phyloP scores from a whole-genome alignment of 2,113 vertebrate species.

The Sardina pilchardus region DNA sequence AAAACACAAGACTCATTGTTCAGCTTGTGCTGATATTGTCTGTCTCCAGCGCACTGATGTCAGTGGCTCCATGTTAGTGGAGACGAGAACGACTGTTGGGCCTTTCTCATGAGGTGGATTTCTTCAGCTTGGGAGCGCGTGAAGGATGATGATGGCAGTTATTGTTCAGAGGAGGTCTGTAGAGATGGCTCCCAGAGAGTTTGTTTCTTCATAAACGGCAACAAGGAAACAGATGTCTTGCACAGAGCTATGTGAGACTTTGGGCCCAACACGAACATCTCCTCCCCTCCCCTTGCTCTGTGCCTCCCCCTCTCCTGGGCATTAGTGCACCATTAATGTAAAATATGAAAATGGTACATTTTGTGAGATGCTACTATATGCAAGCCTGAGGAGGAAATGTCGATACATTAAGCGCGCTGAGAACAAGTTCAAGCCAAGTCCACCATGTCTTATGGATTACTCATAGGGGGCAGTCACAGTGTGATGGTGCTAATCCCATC shows the following conservation, averaged over 20 bases:
- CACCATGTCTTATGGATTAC: background rate
- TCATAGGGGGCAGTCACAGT: background rate
- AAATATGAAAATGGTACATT: too few species aligned
- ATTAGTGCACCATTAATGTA: too few species aligned
- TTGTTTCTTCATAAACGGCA: background rate
- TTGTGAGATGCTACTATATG: too few species aligned
- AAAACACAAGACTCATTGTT: background rate
- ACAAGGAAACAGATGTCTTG: background rate
- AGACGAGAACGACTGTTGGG: background rate
- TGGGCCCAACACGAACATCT: too few species aligned
- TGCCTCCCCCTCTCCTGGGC: too few species aligned
- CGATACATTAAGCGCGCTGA: too few species aligned
- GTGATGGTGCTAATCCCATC: background rate
- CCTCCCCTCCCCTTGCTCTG: too few species aligned
- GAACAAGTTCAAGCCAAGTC: background rate
- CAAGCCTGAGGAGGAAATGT: too few species aligned
- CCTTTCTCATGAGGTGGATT: background rate
- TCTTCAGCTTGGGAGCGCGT: background rate
- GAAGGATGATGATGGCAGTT: background rate
- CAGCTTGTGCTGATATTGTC: slow-evolving; percentile 20
- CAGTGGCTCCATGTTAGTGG: background rate
- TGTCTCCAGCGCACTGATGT: background rate
- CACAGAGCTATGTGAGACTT: background rate
- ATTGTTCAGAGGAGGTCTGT: background rate
- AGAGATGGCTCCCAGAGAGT: background rate